These are phyloP conservation scores for Geotrypetes seraphini DNA, from an alignment of 2,797 vertebrate genomes.

Conservation along the genomic window DNA sequence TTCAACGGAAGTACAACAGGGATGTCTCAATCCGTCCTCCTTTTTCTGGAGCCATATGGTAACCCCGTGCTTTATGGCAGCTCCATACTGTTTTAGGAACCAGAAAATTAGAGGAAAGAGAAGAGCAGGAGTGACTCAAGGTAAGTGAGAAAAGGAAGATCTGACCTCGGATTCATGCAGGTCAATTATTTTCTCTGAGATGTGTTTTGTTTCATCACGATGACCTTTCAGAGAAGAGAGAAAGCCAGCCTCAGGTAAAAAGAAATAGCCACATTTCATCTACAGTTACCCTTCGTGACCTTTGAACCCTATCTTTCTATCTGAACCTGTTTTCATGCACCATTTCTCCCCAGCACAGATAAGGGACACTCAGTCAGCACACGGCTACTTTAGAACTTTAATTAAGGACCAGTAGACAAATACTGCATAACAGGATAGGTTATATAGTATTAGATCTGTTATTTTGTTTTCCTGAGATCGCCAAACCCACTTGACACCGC, in stretches of 20 bases:
- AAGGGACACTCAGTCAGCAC: constrained; percentile 50
- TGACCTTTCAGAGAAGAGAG: constrained; percentile 79
- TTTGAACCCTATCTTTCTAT: constrained; percentile 78
- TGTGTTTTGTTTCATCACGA: constrained; percentile 60
- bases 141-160: constrained; percentile 22
- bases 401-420: constrained; percentile 40
- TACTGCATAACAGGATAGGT: constrained; percentile 22
- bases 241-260: constrained; percentile 81
- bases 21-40: too few species aligned
- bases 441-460: constrained; percentile 6
- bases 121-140: background rate
- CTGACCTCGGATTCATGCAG: constrained; percentile 30
- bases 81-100: background rate
- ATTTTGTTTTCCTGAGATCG: constrained; percentile 3
- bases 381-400: constrained; percentile 51
- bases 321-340: constrained; percentile 78
- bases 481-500: background rate
- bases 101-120: too few species aligned
- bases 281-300: constrained; percentile 72
- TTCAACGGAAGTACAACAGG: too few species aligned
- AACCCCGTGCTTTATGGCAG: too few species aligned
- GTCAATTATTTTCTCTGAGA: constrained; percentile 50
- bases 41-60: too few species aligned
- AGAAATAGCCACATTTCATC: constrained; percentile 87
- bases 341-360: constrained; percentile 53